phyloP scores from a whole-genome alignment of 2,113 vertebrate genomes.

The Tauraco erythrolophus region DNA sequence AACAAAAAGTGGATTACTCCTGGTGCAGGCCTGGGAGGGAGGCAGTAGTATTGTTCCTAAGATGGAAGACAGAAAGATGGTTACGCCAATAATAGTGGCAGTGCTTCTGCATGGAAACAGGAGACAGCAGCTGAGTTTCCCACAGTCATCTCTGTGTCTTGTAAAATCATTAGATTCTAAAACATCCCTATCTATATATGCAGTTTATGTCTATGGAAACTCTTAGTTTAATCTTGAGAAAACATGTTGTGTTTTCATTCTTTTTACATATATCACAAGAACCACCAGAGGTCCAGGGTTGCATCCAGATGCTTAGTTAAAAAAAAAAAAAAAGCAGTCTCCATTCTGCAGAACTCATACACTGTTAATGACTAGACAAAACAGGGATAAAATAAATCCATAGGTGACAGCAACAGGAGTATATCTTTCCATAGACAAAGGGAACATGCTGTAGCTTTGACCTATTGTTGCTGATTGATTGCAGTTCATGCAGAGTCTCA shows the following conservation, averaged over 20 bases:
- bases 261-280: background rate
- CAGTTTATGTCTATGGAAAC: background rate
- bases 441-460: background rate
- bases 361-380: background rate
- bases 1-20: background rate
- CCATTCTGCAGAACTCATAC: background rate
- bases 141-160: background rate
- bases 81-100: background rate
- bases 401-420: background rate
- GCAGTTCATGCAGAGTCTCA: background rate
- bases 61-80: background rate
- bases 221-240: background rate
- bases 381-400: background rate
- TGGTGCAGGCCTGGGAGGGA: background rate
- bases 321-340: background rate
- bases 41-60: background rate
- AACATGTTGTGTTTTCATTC: background rate
- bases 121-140: background rate
- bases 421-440: background rate
- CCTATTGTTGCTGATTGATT: background rate
- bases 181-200: background rate
- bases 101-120: background rate
- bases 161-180: background rate
- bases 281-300: rapidly evolving
- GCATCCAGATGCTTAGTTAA: background rate